Evolutionary conservation across 1,140 invertebrate species (phyloP), one percentile per base, ranked within the genome.

Genomic region (Heterodera schachtii): DNA sequence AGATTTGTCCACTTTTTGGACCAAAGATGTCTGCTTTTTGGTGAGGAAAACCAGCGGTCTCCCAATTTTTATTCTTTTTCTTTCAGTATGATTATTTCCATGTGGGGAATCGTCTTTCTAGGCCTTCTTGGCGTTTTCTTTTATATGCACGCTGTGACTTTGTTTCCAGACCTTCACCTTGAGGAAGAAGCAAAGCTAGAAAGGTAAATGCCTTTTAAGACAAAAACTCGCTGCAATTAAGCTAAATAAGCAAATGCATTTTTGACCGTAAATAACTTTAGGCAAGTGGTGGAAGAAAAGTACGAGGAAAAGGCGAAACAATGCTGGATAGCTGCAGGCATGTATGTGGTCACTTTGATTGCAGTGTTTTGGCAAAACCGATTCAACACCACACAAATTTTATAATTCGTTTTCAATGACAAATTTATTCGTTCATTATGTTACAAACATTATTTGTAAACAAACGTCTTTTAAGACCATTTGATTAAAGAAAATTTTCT

Each of bases 271-370:
- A 31, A 31, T 0, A 31, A 31, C 31, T 31, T 66, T 60, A 84
- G 41, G 13, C 47, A 43, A 4, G 11, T 77, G 52, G 41, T 87
- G 64, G 80, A 81, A 43, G 70, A 74, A 13, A 84, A 85, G 67
- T 89, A 88, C 74, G 73, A 79, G 21, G 89, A 90, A 70, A 89
- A 89, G 78, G 88, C 88, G 13, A 80, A 75, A 19, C 88, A 89
- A 81, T 89, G 88, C 64, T 89, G 88, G 88, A 89, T 89, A 67
- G 88, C 88, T n/a, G 88, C 89, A 21, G 89, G 88, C 41, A 86
- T 89, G 79, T 89, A 89, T 71, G 41, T 88, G 8, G 85, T 89
- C 13, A 89, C 88, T 21, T 77, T 89, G 52, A 86, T 89, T 52
- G 78, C 87, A 19, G 88, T 90, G 43, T 86, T 89, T 79, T 90